phyloP scores from a whole-genome alignment of 2,888 invertebrate species.

The Agriopis marginaria region DNA sequence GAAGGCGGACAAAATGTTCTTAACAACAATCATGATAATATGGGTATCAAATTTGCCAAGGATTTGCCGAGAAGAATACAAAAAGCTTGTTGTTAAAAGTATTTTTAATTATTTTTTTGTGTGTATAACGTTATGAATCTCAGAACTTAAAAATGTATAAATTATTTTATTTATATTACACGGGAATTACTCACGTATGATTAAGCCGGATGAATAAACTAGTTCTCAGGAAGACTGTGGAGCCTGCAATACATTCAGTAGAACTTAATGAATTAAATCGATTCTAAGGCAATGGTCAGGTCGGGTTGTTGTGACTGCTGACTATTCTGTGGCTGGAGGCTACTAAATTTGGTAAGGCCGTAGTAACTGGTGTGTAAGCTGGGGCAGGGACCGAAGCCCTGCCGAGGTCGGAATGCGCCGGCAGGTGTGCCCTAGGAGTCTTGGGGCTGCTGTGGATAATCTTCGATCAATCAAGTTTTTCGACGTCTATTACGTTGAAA shows the following conservation, averaged over 20 bases:
- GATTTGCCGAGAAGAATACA: too few relatives aligned
- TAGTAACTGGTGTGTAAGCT: constrained; percentile 43
- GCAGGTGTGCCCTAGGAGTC: constrained; percentile 73
- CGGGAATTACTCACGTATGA: background rate
- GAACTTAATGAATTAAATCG: constrained; percentile 55
- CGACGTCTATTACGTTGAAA: background rate
- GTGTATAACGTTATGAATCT: too few relatives aligned
- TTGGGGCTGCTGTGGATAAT: constrained; percentile 59
- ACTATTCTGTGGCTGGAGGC: constrained; percentile 21
- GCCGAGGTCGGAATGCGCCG: constrained; percentile 75
- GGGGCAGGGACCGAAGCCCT: constrained; percentile 60
- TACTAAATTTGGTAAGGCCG: constrained; percentile 25
- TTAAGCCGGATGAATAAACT: too few relatives aligned
- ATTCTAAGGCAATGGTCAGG: constrained; percentile 23
- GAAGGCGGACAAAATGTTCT: too few relatives aligned
- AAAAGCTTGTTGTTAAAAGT: too few relatives aligned
- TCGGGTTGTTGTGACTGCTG: constrained; percentile 7
- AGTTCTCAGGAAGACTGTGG: constrained; percentile 9
- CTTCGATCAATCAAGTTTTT: constrained; percentile 33
- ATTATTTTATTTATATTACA: too few relatives aligned
- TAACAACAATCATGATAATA: too few relatives aligned
- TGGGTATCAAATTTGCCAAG: too few relatives aligned
- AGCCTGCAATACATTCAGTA: constrained; percentile 27
- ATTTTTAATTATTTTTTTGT: too few relatives aligned
- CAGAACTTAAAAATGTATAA: too few relatives aligned